phyloP scores from a whole-genome alignment of 1,140 invertebrate genomes.

The Musca domestica region DNA sequence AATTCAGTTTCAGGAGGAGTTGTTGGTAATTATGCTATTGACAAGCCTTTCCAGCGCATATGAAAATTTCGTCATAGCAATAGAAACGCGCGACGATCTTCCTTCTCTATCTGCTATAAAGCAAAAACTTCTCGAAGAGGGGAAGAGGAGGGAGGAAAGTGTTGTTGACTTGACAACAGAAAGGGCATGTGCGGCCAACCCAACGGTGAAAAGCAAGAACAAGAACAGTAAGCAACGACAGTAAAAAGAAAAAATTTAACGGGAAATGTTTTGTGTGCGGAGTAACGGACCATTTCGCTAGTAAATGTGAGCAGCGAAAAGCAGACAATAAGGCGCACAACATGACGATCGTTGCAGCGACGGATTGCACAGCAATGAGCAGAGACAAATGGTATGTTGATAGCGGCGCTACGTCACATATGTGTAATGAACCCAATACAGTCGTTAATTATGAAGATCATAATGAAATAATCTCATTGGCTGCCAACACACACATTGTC shows the following conservation, averaged over 20 bases:
- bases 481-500: constrained; percentile 26
- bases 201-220: constrained; percentile 1
- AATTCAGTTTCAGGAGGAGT: constrained; percentile 20
- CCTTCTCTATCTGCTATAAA: constrained; percentile 5
- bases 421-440: constrained; percentile 23
- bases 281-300: not conserved
- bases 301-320: too few species aligned
- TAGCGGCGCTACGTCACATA: constrained; percentile 30
- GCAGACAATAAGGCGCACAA: too few species aligned
- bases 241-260: not conserved
- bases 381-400: too few species aligned
- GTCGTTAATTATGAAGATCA: constrained; percentile 21
- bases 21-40: constrained; percentile 21
- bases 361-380: too few species aligned
- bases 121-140: constrained; percentile 22
- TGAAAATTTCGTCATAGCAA: constrained; percentile 27
- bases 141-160: too few species aligned
- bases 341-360: too few species aligned
- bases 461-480: constrained; percentile 26
- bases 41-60: too few species aligned
- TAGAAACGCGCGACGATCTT: constrained; percentile 21
- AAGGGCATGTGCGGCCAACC: too few species aligned
- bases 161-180: too few species aligned
- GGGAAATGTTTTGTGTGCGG: not conserved
- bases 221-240: not conserved